Conservation (phyloP, 2,113 vertebrate genomes). For the Tragelaphus imberbis region DNA sequence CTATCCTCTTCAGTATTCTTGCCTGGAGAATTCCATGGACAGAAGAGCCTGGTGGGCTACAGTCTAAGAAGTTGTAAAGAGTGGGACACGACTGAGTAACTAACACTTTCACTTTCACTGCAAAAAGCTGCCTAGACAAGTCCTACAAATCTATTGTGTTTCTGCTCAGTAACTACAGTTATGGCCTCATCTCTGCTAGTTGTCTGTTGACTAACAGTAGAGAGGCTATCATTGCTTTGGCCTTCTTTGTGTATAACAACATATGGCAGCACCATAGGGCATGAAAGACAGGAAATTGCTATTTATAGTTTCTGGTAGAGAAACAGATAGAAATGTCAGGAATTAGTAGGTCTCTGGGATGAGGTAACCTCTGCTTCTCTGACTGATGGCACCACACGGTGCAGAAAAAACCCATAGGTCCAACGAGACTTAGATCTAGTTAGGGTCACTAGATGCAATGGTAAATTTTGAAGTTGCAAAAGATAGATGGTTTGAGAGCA, state of each 20-base stretch:
- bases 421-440: not conserved
- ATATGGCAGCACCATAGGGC: slow-evolving; percentile 20
- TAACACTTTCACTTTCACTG: not conserved
- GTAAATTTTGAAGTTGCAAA: not conserved
- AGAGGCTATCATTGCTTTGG: not conserved
- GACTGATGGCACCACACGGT: not conserved
- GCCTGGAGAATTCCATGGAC: not conserved
- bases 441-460: not conserved
- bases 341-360: not conserved
- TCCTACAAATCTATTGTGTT: not conserved
- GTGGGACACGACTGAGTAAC: not conserved
- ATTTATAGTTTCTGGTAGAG: slow-evolving; percentile 11
- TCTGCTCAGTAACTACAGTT: not conserved
- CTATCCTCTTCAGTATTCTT: not conserved
- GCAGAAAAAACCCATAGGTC: not conserved
- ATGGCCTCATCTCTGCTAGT: not conserved
- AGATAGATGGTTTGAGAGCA: not conserved
- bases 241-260: not conserved
- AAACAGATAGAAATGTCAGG: not conserved
- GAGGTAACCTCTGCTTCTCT: not conserved
- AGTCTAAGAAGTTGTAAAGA: not conserved
- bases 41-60: not conserved
- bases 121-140: not conserved
- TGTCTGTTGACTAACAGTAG: slow-evolving; percentile 15
- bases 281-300: not conserved